phyloP scores from a whole-genome alignment of 2,797 vertebrate species.

The Coccyzus lansbergi region DNA sequence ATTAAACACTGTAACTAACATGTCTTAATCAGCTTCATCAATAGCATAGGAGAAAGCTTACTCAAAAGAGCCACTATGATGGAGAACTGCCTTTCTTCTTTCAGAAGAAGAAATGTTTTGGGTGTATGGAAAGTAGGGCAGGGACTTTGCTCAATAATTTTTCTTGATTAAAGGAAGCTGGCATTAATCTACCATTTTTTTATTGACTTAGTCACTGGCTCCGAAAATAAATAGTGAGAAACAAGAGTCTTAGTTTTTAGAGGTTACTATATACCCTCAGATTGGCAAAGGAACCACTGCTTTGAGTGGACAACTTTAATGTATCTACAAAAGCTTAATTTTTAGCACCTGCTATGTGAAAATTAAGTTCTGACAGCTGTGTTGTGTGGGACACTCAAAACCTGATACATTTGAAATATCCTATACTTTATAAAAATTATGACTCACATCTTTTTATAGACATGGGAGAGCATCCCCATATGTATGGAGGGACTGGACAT shows the following conservation, averaged over 20 bases:
- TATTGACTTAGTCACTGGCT: not conserved
- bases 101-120: not conserved
- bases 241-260: not conserved
- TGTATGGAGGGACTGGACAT: slow-evolving; percentile 16
- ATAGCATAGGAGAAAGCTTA: not conserved
- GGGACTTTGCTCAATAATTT: not conserved
- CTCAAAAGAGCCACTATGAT: not conserved
- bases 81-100: not conserved
- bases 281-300: not conserved
- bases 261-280: not conserved
- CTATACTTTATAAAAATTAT: slow-evolving; percentile 39
- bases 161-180: not conserved
- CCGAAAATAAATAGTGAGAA: not conserved
- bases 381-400: slow-evolving; percentile 55
- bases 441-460: slow-evolving; percentile 32
- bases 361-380: slow-evolving; percentile 41
- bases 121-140: not conserved
- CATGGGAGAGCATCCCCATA: not conserved
- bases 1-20: not conserved
- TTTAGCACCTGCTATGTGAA: slow-evolving; percentile 19
- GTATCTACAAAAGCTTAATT: not conserved
- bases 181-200: not conserved
- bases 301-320: not conserved
- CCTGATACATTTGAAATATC: slow-evolving; percentile 25
- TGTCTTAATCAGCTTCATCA: not conserved